A percentile compares a stretch with the other conserved stretches of the same genome.
These are phyloP conservation scores for Drosophila lowei DNA, from an alignment of 1,140 invertebrate genomes.

Conservation along the genomic window DNA sequence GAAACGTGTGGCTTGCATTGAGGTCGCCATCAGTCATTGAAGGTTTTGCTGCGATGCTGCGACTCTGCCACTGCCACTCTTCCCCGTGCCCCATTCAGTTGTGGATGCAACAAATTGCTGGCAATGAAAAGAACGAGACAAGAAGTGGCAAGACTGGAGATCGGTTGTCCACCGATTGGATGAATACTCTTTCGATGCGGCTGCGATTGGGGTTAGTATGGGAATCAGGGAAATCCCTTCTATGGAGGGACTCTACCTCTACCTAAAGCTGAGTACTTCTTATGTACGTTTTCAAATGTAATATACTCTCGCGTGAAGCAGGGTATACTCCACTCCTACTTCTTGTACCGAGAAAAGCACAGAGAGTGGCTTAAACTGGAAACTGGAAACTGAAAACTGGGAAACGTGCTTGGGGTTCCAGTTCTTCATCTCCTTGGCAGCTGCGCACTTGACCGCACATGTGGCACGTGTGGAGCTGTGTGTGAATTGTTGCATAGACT, in stretches of 20 bases:
- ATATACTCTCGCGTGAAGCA: neutral
- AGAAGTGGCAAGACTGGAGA: conserved; percentile 14
- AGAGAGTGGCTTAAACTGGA: conserved; percentile 19
- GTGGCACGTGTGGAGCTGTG: conserved; percentile 64
- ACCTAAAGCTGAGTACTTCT: neutral
- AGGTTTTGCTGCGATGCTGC: conserved; percentile 57
- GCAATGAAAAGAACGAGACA: conserved; percentile 32
- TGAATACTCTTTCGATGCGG: conserved; percentile 16
- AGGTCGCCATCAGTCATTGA: conserved; percentile 76
- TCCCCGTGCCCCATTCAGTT: conserved; percentile 16
- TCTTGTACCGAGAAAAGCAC: conserved; percentile 1
- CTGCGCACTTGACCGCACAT: conserved; percentile 76
- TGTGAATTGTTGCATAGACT: conserved; percentile 38
- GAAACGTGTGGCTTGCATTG: conserved; percentile 76
- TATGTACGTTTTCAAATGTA: neutral
- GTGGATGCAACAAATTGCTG: conserved; percentile 76
- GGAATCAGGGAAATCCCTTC: neutral
- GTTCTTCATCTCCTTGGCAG: conserved; percentile 48
- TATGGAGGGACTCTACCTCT: neutral
- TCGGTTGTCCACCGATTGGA: neutral
- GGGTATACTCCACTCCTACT: conserved; percentile 23
- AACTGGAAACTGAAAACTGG: conserved; percentile 36
- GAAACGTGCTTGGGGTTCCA: conserved; percentile 47
- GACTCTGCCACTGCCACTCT: conserved; percentile 16
- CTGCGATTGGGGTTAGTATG: neutral